Evolutionary conservation across 2,797 vertebrate genomes (phyloP).

Genomic region (Amblyopsis hoosieri): DNA sequence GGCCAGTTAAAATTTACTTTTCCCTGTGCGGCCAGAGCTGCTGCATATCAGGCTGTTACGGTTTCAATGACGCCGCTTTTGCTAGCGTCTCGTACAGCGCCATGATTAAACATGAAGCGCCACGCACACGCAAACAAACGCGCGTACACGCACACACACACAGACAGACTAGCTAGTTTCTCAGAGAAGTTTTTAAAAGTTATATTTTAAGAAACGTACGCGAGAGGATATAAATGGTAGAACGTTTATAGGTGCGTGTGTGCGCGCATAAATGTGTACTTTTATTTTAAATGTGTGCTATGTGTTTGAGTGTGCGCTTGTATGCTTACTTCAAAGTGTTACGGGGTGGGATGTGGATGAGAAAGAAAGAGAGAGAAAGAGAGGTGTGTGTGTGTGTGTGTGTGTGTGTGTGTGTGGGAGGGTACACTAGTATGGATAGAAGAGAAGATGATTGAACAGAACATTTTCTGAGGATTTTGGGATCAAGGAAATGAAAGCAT

Average conservation of each 20-base stretch:
- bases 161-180: too few species aligned
- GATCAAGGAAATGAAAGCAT: constrained; percentile 15
- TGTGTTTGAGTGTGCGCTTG: constrained; percentile 6
- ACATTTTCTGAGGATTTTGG: too few species aligned
- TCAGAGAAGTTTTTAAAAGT: too few species aligned
- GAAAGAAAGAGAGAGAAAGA: constrained; percentile 16
- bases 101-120: constrained; percentile 71
- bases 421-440: constrained; percentile 4
- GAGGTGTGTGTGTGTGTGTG: background rate
- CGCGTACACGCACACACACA: too few species aligned
- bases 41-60: constrained; percentile 58
- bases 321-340: constrained; percentile 6
- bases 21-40: constrained; percentile 11
- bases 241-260: background rate
- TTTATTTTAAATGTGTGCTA: background rate
- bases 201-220: too few species aligned
- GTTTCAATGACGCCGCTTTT: constrained; percentile 60
- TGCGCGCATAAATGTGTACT: background rate
- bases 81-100: constrained; percentile 40
- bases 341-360: constrained; percentile 7
- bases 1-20: constrained; percentile 51
- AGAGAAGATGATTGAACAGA: constrained; percentile 22
- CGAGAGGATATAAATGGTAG: background rate
- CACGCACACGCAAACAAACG: too few species aligned
- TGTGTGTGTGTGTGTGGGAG: background rate